Conservation (phyloP, 2,113 vertebrate species). For the Nipponia nippon region DNA sequence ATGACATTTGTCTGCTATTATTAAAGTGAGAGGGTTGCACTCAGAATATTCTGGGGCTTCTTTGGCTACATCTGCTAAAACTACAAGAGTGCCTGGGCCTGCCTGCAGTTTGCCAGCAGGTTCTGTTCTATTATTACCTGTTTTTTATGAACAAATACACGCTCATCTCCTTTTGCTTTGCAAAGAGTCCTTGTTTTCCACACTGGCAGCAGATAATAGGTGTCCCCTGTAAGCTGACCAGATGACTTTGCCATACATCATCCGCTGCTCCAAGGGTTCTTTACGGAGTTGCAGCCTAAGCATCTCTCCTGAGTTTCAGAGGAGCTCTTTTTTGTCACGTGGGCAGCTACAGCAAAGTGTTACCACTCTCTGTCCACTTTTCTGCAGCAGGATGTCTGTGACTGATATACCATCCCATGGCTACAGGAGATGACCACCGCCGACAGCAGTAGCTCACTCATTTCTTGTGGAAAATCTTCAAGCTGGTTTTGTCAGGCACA, state of each 20-base stretch:
- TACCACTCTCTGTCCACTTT: neutral
- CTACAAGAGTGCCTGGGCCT: neutral
- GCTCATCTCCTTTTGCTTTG: neutral
- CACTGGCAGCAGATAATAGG: neutral
- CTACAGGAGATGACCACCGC: neutral
- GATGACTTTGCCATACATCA: neutral
- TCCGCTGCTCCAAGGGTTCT: neutral
- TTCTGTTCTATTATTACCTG: neutral
- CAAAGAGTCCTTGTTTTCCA: neutral
- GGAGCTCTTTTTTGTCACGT: neutral
- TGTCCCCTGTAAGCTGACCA: neutral
- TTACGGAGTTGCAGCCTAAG: neutral
- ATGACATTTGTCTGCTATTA: neutral
- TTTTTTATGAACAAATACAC: neutral
- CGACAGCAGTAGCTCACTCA: neutral
- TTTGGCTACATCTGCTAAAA: neutral
- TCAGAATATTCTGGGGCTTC: neutral
- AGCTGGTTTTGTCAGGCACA: neutral
- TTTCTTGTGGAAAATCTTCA: neutral
- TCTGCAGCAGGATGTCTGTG: neutral
- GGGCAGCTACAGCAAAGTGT: neutral
- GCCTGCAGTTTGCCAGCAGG: neutral
- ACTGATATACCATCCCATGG: neutral
- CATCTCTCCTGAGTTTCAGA: neutral
- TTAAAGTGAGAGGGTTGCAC: neutral